Evolutionary conservation across 2,797 vertebrate genomes (phyloP).

Genomic region (Karalla daura): DNA sequence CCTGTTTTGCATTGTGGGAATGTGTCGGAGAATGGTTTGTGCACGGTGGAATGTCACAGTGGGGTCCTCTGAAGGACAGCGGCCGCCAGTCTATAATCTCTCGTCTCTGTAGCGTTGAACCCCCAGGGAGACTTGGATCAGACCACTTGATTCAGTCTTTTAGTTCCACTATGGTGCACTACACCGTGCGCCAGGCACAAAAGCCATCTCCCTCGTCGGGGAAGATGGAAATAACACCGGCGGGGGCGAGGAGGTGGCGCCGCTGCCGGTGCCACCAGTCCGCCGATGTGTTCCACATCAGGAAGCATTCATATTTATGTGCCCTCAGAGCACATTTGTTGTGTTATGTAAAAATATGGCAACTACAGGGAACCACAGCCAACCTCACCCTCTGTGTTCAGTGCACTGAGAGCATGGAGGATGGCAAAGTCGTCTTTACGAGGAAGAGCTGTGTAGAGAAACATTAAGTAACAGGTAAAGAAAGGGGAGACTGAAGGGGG

Average conservation of each 20-base stretch:
- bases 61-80: slow-evolving; percentile 72
- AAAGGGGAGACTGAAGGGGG: neutral
- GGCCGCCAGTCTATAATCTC: slow-evolving; percentile 78
- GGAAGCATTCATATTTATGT: slow-evolving; percentile 70
- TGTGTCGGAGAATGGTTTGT: slow-evolving; percentile 55
- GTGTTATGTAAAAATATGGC: slow-evolving; percentile 66
- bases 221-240: slow-evolving; percentile 70
- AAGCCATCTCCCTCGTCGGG: slow-evolving; percentile 69
- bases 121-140: slow-evolving; percentile 78
- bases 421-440: slow-evolving; percentile 40
- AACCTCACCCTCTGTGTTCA: slow-evolving; percentile 5
- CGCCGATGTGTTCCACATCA: slow-evolving; percentile 68
- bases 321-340: slow-evolving; percentile 66
- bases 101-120: slow-evolving; percentile 57
- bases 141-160: slow-evolving; percentile 82
- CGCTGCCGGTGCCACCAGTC: slow-evolving; percentile 27
- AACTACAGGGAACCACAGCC: slow-evolving; percentile 45
- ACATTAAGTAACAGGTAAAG: slow-evolving; percentile 4
- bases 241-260: slow-evolving; percentile 2
- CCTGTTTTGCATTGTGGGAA: slow-evolving; percentile 64
- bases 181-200: slow-evolving; percentile 58
- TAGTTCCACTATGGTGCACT: slow-evolving; percentile 75
- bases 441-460: neutral
- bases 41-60: slow-evolving; percentile 67
- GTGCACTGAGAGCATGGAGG: slow-evolving; percentile 31